Conservation (phyloP, 2,113 vertebrate species). For the Ammodytes marinus region DNA sequence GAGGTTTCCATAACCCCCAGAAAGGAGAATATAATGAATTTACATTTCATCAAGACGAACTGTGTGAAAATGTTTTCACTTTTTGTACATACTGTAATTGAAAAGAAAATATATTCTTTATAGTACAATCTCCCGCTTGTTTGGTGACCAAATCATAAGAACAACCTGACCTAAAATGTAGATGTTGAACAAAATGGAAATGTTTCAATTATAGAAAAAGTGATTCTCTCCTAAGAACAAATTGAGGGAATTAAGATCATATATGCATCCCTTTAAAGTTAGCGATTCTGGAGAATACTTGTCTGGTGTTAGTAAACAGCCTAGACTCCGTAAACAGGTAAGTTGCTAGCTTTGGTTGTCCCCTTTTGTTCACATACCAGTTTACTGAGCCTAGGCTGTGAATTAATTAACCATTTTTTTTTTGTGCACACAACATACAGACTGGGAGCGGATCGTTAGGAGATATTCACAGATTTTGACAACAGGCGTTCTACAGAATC, state of each 20-base stretch:
- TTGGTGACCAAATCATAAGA: not conserved
- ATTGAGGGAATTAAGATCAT: constrained; percentile 15
- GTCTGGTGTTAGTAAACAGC: no score
- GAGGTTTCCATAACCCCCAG: not conserved
- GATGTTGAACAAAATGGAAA: not conserved
- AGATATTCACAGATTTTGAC: no score
- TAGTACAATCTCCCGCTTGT: not conserved
- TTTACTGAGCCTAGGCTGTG: no score
- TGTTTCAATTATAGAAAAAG: constrained; percentile 19
- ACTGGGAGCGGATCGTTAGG: no score
- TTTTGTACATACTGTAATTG: not conserved
- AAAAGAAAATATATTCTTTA: not conserved
- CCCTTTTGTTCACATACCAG: no score
- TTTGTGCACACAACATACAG: no score
- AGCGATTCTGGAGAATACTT: no score
- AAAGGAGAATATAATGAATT: not conserved
- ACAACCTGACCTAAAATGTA: not conserved
- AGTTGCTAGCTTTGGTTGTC: no score
- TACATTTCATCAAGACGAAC: not conserved
- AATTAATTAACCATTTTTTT: no score
- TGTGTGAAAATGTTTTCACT: not conserved
- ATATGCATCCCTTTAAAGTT: constrained; percentile 11
- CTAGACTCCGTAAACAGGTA: no score
- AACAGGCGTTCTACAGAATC: no score
- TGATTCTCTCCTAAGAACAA: constrained; percentile 13